phyloP scores from a whole-genome alignment of 2,888 invertebrate genomes.

The Cephus rjabovi region DNA sequence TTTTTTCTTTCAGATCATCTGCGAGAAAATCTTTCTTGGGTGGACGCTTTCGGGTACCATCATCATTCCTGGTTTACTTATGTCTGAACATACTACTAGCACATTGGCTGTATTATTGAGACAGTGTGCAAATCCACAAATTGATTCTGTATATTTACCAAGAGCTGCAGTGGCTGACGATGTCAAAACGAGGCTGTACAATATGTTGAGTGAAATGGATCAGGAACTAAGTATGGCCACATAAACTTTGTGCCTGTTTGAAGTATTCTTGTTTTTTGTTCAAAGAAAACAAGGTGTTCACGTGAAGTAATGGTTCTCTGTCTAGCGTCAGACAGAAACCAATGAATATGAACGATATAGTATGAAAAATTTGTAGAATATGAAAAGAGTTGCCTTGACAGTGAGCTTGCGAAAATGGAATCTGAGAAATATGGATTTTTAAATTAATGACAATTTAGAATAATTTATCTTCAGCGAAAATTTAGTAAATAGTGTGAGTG shows the following conservation, averaged over 20 bases:
- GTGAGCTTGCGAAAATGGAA: neutral
- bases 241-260: slow-evolving; percentile 8
- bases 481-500: neutral
- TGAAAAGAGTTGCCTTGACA: neutral
- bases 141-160: slow-evolving; percentile 64
- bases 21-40: slow-evolving; percentile 75
- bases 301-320: neutral
- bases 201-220: slow-evolving; percentile 68
- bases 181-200: slow-evolving; percentile 68
- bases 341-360: neutral
- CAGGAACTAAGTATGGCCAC: slow-evolving; percentile 50
- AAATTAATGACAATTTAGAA: neutral
- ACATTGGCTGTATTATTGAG: slow-evolving; percentile 71
- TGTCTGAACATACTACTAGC: slow-evolving; percentile 72
- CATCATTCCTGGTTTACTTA: slow-evolving; percentile 72
- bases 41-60: slow-evolving; percentile 74
- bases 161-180: slow-evolving; percentile 68
- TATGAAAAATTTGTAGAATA: neutral
- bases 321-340: neutral
- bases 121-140: slow-evolving; percentile 72
- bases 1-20: slow-evolving; percentile 70
- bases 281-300: neutral
- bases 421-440: neutral
- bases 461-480: neutral
- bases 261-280: neutral